Evolutionary conservation across 1,140 invertebrate genomes (phyloP), one percentile per base, ranked within the genome.

Genomic region (Babylonia areolata): DNA sequence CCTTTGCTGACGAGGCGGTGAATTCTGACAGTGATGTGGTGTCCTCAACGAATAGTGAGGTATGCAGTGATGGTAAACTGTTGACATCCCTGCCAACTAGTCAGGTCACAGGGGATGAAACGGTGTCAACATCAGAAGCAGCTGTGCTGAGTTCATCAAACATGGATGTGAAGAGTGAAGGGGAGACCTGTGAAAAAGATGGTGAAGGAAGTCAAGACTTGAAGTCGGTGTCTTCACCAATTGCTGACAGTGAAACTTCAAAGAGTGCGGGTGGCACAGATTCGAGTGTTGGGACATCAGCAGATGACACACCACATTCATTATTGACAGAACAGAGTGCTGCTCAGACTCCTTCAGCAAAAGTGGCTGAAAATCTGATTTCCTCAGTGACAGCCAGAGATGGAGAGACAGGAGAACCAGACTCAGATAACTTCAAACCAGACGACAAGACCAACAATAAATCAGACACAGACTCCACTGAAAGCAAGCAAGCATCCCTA

Each of bases 21-120:
- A 91, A 90, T 80, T 92, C 91, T 11, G 92, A 92, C 58, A 92
- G 89, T 86, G 92, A 92, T 40, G 87, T 91, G 85, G 75, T 87
- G 69, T 33, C 88, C 31, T 82, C 82, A 3, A 33, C 82, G 0
- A 84, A 84, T 39, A 64, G 23, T 2, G 82, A 84, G 42, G 69
- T 33, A 15, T 12, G 58, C 23, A 23, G 58, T 64, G 58, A 64
- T 23, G 23, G 0, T n/a, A 64, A 64, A 23, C 5, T 64, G 17
- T 64, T 64, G 5, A n/a, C 58, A 23, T 64, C 58, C 0, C 23
- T 64, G 20, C 17, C 28, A 3, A 0, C 2, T 6, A 64, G 20
- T 64, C 58, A 64, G 58, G 20, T 64, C 6, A 64, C 58, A 20
- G 58, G 2, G 58, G 58, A 64, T 23, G 58, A 64, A 12, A 64